Percentiles rank a stretch among this genome's conserved stretches.
These are phyloP conservation scores for Pedionomus torquatus DNA, from an alignment of 2,113 vertebrate species.

Conservation along the genomic window DNA sequence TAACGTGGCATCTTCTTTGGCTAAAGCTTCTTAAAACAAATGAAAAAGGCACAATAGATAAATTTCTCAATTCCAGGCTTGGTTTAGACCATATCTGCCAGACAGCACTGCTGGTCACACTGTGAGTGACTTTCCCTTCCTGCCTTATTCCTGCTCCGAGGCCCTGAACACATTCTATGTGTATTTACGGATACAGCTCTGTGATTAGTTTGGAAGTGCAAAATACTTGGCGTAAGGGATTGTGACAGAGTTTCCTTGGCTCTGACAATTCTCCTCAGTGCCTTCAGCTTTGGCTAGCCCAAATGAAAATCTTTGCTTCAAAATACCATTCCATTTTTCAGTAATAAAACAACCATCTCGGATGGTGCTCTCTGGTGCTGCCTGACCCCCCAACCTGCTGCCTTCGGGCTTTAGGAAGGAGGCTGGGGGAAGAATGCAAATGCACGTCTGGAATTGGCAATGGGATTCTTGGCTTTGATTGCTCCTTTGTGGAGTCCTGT, in stretches of 20 bases:
- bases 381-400: not conserved
- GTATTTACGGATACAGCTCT: not conserved
- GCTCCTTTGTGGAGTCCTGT: not conserved
- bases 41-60: not conserved
- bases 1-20: slow-evolving; percentile 39
- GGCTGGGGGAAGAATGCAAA: not conserved
- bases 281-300: not conserved
- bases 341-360: not conserved
- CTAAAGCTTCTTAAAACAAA: slow-evolving; percentile 42
- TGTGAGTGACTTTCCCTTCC: slow-evolving; percentile 18
- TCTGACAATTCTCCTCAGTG: not conserved
- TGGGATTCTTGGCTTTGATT: not conserved
- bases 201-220: slow-evolving; percentile 36
- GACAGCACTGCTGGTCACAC: not conserved
- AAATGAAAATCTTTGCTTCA: not conserved
- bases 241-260: not conserved
- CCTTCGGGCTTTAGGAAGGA: not conserved
- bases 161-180: not conserved
- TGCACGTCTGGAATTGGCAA: not conserved
- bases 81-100: not conserved
- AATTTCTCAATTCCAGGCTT: not conserved
- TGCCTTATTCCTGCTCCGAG: not conserved
- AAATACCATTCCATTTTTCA: not conserved
- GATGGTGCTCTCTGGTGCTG: not conserved
- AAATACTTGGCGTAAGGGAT: not conserved